Percentiles rank a stretch among this genome's conserved stretches.
Conservation (phyloP, 2,888 invertebrate genomes). For the Operophtera brumata region DNA sequence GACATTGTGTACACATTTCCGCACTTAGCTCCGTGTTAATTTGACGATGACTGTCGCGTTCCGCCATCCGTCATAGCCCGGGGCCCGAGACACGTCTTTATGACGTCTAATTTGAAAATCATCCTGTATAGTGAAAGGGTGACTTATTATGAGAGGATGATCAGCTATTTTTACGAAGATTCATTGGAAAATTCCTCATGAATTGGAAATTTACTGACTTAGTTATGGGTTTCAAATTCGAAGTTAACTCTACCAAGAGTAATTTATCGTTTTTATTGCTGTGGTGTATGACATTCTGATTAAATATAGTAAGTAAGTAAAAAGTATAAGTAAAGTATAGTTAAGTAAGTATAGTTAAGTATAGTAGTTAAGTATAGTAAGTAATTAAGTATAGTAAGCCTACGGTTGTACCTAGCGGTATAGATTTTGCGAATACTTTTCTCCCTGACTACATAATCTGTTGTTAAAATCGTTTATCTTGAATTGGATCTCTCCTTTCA, state of each 20-base stretch:
- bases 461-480: not conserved
- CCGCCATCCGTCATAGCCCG: conserved; percentile 69
- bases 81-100: conserved; percentile 61
- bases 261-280: too few relatives aligned
- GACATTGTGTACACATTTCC: conserved; percentile 72
- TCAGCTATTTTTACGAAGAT: conserved; percentile 52
- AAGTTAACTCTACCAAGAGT: not conserved
- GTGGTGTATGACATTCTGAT: too few relatives aligned
- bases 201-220: not conserved
- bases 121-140: conserved; percentile 61
- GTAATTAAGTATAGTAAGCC: too few relatives aligned
- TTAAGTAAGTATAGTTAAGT: too few relatives aligned
- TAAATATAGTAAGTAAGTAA: too few relatives aligned
- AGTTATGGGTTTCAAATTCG: too few relatives aligned
- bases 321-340: too few relatives aligned
- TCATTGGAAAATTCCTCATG: not conserved
- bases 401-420: too few relatives aligned
- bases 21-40: conserved; percentile 75
- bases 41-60: conserved; percentile 71
- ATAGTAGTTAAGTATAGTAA: too few relatives aligned
- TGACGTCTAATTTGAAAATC: conserved; percentile 74
- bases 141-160: conserved; percentile 68
- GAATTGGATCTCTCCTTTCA: not conserved
- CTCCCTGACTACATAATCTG: not conserved
- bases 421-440: not conserved